Evolutionary conservation across 2,888 invertebrate genomes (phyloP).

Genomic region (Caenorhabditis plicata): DNA sequence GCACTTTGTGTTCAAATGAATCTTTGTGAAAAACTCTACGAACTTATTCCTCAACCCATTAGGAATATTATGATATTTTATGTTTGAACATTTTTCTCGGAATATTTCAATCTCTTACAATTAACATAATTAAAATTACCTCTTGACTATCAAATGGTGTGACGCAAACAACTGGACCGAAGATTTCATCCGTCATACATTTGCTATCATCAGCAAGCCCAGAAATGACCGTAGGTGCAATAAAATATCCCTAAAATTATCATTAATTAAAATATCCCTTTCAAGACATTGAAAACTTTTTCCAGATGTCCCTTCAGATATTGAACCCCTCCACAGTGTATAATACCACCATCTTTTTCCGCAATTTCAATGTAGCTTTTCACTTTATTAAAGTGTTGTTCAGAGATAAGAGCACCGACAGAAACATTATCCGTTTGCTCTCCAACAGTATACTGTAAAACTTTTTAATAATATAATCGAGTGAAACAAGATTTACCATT

Average conservation of each 20-base stretch:
- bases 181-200: constrained; percentile 71
- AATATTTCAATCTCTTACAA: no score
- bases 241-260: constrained; percentile 68
- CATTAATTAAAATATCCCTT: no score
- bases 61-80: no score
- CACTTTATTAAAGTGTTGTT: constrained; percentile 68
- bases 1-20: no score
- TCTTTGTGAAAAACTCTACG: no score
- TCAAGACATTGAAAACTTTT: neutral
- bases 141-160: constrained; percentile 55
- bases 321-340: constrained; percentile 66
- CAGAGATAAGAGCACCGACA: constrained; percentile 69
- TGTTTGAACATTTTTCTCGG: no score
- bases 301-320: neutral
- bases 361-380: constrained; percentile 65
- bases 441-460: constrained; percentile 51
- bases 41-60: no score
- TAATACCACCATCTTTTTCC: constrained; percentile 66
- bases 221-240: constrained; percentile 69
- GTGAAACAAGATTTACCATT: constrained; percentile 27
- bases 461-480: no score
- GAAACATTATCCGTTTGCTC: constrained; percentile 39
- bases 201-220: constrained; percentile 67
- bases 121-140: no score
- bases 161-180: constrained; percentile 71